Conservation (phyloP, 2,797 vertebrate genomes). For the Tachyglossus aculeatus region DNA sequence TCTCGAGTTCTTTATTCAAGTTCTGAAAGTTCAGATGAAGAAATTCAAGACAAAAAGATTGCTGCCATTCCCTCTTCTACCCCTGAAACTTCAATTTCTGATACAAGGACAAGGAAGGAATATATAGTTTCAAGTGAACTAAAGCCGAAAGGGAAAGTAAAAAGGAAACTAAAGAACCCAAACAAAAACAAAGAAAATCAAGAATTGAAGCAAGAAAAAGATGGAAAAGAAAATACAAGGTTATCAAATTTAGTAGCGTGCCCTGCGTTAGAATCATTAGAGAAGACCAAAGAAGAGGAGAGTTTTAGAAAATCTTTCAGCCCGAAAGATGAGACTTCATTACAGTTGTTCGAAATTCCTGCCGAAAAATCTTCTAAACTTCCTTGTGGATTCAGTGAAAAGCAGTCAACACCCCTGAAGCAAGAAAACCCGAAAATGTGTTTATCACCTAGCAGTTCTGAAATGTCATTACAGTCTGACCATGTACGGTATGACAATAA, state of each 20-base stretch:
- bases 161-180: slow-evolving; percentile 94
- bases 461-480: slow-evolving; percentile 83
- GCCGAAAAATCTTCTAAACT: slow-evolving; percentile 94
- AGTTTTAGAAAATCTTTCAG: slow-evolving; percentile 96
- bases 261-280: slow-evolving; percentile 81
- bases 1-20: slow-evolving; percentile 87
- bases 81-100: slow-evolving; percentile 83
- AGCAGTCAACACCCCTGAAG: slow-evolving; percentile 89
- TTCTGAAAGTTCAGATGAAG: slow-evolving; percentile 97
- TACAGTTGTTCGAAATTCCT: slow-evolving; percentile 93
- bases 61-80: slow-evolving; percentile 82
- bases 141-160: slow-evolving; percentile 95
- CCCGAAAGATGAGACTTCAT: slow-evolving; percentile 93
- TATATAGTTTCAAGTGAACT: slow-evolving; percentile 77
- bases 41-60: slow-evolving; percentile 84
- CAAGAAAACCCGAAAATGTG: slow-evolving; percentile 93
- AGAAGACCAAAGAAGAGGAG: slow-evolving; percentile 90
- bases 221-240: slow-evolving; percentile 93
- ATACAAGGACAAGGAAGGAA: slow-evolving; percentile 87
- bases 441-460: slow-evolving; percentile 84
- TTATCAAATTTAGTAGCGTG: slow-evolving; percentile 80
- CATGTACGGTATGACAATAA: slow-evolving; percentile 87
- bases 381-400: slow-evolving; percentile 89
- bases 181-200: slow-evolving; percentile 99
- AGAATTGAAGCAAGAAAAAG: slow-evolving; percentile 85